These are phyloP conservation scores for Oceanites oceanicus DNA, from an alignment of 2,113 vertebrate species.

Conservation along the genomic window DNA sequence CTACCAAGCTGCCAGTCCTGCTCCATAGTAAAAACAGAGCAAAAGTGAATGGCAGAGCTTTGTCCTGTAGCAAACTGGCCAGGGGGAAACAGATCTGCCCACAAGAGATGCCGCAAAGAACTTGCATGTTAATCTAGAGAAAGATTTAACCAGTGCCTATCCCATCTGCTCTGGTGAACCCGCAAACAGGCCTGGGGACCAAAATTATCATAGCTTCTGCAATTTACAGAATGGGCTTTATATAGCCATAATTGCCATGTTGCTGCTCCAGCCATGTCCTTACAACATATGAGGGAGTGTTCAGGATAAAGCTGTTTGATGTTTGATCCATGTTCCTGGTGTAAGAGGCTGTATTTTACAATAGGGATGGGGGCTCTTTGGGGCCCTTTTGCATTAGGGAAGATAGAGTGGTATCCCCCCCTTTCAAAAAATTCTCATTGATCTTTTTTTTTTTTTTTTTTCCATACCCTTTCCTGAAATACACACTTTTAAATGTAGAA, in stretches of 20 bases:
- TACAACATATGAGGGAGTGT: background rate
- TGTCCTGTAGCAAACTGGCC: background rate
- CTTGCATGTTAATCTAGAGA: background rate
- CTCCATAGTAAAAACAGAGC: background rate
- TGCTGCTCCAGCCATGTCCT: background rate
- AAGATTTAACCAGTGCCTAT: background rate
- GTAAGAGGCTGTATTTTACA: background rate
- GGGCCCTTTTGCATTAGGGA: background rate
- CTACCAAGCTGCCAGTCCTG: background rate
- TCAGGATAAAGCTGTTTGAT: background rate
- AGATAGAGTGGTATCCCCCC: background rate
- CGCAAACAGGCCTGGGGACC: background rate
- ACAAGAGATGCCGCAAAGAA: background rate
- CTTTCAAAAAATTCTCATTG: background rate
- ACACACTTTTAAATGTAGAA: background rate
- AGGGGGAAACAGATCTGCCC: background rate
- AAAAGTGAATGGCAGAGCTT: background rate
- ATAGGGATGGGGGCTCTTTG: background rate
- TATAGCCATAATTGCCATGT: background rate
- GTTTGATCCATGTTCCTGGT: background rate
- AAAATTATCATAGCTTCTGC: background rate
- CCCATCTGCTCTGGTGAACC: background rate
- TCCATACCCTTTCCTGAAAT: background rate
- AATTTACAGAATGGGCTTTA: background rate
- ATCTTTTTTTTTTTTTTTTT: background rate